Evolutionary conservation across 92 coral and sea anemone genomes (phyloP).

Genomic region (Actinernus sp.): DNA sequence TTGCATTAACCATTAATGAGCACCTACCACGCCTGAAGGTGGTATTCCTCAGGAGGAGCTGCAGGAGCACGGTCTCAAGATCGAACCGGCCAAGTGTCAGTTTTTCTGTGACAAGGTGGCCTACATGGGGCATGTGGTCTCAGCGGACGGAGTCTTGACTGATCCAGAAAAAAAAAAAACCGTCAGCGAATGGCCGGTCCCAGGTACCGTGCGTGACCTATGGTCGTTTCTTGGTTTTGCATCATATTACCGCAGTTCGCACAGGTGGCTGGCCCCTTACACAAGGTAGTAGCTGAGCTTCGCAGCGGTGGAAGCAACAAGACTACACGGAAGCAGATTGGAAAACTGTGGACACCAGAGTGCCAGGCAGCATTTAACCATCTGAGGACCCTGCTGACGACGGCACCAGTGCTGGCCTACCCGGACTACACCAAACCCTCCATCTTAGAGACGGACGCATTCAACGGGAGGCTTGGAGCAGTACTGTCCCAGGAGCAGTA

Average conservation of each 20-base stretch:
- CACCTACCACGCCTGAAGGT: conserved; percentile 38
- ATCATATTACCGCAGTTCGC: no score
- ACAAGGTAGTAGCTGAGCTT: no score
- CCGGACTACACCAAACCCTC: no score
- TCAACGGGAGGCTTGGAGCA: no score
- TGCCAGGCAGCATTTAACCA: conserved; percentile 42
- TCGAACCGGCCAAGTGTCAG: conserved; percentile 31
- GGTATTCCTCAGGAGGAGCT: conserved; percentile 34
- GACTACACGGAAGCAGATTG: no score
- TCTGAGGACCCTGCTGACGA: conserved; percentile 38
- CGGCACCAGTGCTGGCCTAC: conserved; percentile 61
- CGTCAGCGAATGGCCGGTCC: no score
- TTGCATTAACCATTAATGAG: conserved; percentile 14
- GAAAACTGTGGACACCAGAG: no score
- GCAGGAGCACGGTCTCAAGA: conserved; percentile 28
- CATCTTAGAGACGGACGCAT: no score
- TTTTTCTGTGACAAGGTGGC: conserved; percentile 6
- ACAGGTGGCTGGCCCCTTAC: no score
- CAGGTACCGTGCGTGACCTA: no score
- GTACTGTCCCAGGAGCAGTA: conserved; percentile 64
- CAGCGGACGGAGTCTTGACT: conserved; percentile 50
- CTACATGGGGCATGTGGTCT: conserved; percentile 53
- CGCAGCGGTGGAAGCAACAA: no score
- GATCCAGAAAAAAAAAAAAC: conserved; percentile 57
- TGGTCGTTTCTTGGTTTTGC: no score